A percentile compares a stretch with the other conserved stretches of the same genome.
phyloP scores from a whole-genome alignment of 2,113 vertebrate genomes.

The Anarrhichthys ocellatus region DNA sequence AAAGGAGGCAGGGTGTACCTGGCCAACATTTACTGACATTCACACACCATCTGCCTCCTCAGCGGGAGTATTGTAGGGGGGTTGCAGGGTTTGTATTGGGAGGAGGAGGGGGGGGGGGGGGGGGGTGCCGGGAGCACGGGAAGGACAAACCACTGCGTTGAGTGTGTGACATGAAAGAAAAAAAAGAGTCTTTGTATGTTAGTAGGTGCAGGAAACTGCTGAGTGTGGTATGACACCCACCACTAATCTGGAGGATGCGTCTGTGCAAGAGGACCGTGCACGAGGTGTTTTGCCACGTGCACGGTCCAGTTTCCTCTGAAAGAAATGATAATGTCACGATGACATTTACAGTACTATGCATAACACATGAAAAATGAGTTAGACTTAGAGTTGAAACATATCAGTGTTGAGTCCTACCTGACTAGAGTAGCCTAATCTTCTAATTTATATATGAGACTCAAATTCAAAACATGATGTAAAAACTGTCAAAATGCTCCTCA shows the following conservation, averaged over 20 bases:
- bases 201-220: constrained; percentile 52
- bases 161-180: constrained; percentile 42
- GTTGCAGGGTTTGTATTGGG: constrained; percentile 29
- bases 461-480: background rate
- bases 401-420: background rate
- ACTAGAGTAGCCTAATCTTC: background rate
- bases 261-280: constrained; percentile 11
- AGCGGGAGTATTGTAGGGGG: constrained; percentile 55
- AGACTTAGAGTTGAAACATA: background rate
- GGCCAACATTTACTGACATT: constrained; percentile 47
- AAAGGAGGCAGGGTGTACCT: constrained; percentile 31
- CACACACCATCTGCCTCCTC: constrained; percentile 67
- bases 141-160: constrained; percentile 61
- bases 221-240: constrained; percentile 37
- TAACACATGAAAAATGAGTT: background rate
- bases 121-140: constrained; percentile 14
- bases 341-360: background rate
- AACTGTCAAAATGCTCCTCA: background rate
- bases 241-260: constrained; percentile 30
- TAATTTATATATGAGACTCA: background rate
- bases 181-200: constrained; percentile 31
- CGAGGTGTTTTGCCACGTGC: background rate
- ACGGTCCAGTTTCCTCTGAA: background rate
- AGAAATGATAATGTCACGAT: background rate
- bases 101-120: constrained; percentile 28